Percentiles rank a stretch among this genome's conserved stretches.
These are phyloP conservation scores for Sebastes fasciatus DNA, from an alignment of 2,113 vertebrate genomes.

Conservation along the genomic window DNA sequence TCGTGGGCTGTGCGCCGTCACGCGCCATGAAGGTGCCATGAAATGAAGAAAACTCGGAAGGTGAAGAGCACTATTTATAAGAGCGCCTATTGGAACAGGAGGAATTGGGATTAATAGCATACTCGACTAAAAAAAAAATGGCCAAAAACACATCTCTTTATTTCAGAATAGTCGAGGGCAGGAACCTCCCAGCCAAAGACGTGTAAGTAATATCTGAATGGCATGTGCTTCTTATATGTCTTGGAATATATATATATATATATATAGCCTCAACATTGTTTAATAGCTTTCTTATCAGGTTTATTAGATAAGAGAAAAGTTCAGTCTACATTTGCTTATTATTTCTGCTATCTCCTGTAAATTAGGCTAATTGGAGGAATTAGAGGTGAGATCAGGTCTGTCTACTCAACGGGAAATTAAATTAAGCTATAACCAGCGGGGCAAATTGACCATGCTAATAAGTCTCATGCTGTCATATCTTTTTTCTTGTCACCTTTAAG, in stretches of 20 bases:
- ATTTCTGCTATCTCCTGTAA: conserved; percentile 1
- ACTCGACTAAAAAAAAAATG: conserved; percentile 69
- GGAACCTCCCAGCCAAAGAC: conserved; percentile 92
- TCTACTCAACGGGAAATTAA: neutral
- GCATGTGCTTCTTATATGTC: conserved; percentile 18
- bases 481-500: conserved; percentile 70
- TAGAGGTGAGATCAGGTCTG: neutral
- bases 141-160: conserved; percentile 89
- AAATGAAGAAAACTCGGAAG: conserved; percentile 72
- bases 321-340: neutral
- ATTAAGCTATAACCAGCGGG: neutral
- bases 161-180: conserved; percentile 92
- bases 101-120: conserved; percentile 41
- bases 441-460: neutral
- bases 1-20: conserved; percentile 72
- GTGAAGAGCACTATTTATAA: conserved; percentile 57
- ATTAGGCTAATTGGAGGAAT: neutral
- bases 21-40: conserved; percentile 72
- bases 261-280: neutral
- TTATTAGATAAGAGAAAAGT: neutral
- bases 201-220: conserved; percentile 86
- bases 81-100: conserved; percentile 62
- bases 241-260: neutral
- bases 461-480: conserved; percentile 7
- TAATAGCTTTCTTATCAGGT: neutral